phyloP scores from a whole-genome alignment of 2,797 vertebrate genomes.

The Urophycis tenuis region DNA sequence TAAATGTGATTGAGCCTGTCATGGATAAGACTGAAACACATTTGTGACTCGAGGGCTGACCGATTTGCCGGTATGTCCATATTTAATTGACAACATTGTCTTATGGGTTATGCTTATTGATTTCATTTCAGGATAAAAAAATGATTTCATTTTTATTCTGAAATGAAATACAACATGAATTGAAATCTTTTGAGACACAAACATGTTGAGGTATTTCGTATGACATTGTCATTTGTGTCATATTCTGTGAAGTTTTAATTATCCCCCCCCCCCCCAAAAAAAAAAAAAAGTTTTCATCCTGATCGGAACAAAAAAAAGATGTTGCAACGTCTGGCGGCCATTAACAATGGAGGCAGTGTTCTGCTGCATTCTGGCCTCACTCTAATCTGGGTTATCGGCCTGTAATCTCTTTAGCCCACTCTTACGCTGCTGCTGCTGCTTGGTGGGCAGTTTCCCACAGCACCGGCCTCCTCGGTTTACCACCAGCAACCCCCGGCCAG shows the following conservation, averaged over 20 bases:
- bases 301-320: background rate
- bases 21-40: too few species aligned
- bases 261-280: too few species aligned
- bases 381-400: slow-evolving; percentile 74
- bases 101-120: too few species aligned
- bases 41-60: too few species aligned
- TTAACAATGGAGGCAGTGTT: slow-evolving; percentile 57
- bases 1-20: too few species aligned
- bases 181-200: background rate
- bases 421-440: slow-evolving; percentile 23
- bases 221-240: background rate
- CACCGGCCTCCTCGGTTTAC: background rate
- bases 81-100: background rate
- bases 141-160: too few species aligned
- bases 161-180: too few species aligned
- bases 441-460: slow-evolving; percentile 38
- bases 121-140: too few species aligned
- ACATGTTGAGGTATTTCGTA: too few species aligned
- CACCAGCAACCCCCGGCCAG: background rate
- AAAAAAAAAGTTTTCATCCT: background rate
- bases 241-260: background rate
- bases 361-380: slow-evolving; percentile 49
- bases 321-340: slow-evolving; percentile 27
- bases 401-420: slow-evolving; percentile 61
- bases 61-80: background rate